These are phyloP conservation scores for Zelostemma sp. DNA, from an alignment of 1,140 invertebrate genomes.

Conservation along the genomic window DNA sequence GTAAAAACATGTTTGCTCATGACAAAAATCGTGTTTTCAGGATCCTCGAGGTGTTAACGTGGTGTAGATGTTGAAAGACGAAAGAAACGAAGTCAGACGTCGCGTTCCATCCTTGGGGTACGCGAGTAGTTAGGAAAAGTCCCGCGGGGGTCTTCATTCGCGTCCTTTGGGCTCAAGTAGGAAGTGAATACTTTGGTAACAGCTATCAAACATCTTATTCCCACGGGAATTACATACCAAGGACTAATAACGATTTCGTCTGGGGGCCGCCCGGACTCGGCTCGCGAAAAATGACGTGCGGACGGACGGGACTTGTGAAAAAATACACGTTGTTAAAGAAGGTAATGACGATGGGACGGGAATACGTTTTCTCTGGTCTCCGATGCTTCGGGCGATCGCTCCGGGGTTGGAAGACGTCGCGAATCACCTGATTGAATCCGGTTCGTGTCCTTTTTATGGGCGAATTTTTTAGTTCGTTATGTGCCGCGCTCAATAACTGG, in stretches of 20 bases:
- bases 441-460: constrained; percentile 22
- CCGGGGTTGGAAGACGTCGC: constrained; percentile 19
- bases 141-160: constrained; percentile 56
- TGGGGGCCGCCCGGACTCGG: not conserved
- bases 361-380: constrained; percentile 27
- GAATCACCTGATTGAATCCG: constrained; percentile 35
- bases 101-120: constrained; percentile 51
- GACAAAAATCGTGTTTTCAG: too few species aligned
- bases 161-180: constrained; percentile 8
- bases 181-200: constrained; percentile 20
- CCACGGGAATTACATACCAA: constrained; percentile 65
- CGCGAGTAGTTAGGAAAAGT: constrained; percentile 56
- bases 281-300: not conserved
- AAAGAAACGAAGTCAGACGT: constrained; percentile 26
- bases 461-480: constrained; percentile 32
- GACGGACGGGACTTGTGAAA: constrained; percentile 3
- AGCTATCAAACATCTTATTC: constrained; percentile 53
- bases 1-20: too few species aligned
- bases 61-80: too few species aligned
- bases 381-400: constrained; percentile 18
- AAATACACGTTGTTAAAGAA: constrained; percentile 13
- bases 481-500: constrained; percentile 31
- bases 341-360: constrained; percentile 31
- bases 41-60: too few species aligned
- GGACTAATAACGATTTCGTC: constrained; percentile 57